Percentiles rank a stretch among this genome's conserved stretches.
These are phyloP conservation scores for Diplosoma virens DNA, from an alignment of 23 tunicate genomes.

Conservation along the genomic window DNA sequence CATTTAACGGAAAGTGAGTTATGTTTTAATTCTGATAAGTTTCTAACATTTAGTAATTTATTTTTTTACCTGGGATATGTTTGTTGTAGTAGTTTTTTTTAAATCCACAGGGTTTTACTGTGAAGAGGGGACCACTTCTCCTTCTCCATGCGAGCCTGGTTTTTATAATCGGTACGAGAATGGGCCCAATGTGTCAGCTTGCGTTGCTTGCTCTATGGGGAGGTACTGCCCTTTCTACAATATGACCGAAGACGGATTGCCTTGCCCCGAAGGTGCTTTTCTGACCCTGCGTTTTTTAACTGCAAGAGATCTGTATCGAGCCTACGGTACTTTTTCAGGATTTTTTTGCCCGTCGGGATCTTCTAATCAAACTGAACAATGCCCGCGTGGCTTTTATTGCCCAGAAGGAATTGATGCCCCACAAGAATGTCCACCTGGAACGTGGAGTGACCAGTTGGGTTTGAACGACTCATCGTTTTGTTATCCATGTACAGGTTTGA, in stretches of 20 bases:
- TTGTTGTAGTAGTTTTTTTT: no score
- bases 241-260: slow-evolving; percentile 63
- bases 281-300: neutral
- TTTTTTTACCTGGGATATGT: no score
- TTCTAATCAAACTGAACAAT: slow-evolving; percentile 39
- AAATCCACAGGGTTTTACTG: slow-evolving; percentile 69
- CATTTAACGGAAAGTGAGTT: no score
- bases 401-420: slow-evolving; percentile 44
- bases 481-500: slow-evolving; percentile 58
- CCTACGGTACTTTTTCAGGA: slow-evolving; percentile 29
- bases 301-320: neutral
- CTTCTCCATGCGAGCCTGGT: slow-evolving; percentile 65
- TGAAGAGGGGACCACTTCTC: slow-evolving; percentile 43
- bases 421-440: slow-evolving; percentile 69
- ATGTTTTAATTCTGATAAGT: no score
- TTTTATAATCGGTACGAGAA: slow-evolving; percentile 52
- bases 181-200: slow-evolving; percentile 43
- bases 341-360: slow-evolving; percentile 84
- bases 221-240: slow-evolving; percentile 56
- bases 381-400: slow-evolving; percentile 85
- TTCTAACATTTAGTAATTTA: no score
- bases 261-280: slow-evolving; percentile 78
- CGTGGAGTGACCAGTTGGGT: slow-evolving; percentile 79
- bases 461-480: slow-evolving; percentile 40
- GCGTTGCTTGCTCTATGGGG: slow-evolving; percentile 69